Evolutionary conservation across 2,888 invertebrate genomes (phyloP), one percentile per base, ranked within the genome.

Genomic region (Nemotelus pantherinus): DNA sequence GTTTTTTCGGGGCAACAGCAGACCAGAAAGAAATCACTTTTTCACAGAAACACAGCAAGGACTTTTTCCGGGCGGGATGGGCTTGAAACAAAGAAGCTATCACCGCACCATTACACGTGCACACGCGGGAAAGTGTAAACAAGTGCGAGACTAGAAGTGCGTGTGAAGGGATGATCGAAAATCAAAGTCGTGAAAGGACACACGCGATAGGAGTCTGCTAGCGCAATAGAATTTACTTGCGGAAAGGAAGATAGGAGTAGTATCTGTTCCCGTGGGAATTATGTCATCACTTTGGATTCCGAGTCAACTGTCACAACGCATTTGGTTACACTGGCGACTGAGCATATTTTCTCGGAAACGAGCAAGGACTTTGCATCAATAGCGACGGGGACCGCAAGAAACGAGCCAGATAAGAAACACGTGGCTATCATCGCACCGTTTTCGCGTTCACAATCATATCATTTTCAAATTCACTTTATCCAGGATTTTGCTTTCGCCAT

Each of bases 71-170:
- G 25, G 25, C 25, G 25, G 25, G 25, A 25, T 25, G 25, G 25
- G 1, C 25, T 25, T 25, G 25, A 1, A 25, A 25, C 25, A 25
- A 25, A 25, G 25, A 25, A 25, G 1, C 25, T 25, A 25, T 25
- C 25, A 25, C 25, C 25, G 1, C 25, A 25, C 25, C 25, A 25
- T 25, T 45, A 72, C 44, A 68, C 39, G 50, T 4, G 39, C 63
- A 74, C 74, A 48, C 60, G 50, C 63, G 74, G 47, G 53, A 55
- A 41, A 63, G 63, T 63, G 74, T 74, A 74, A 74, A 74, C 74
- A 74, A 74, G 63, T 74, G 41, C 43, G 43, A 74, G 74, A 60
- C 48, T 45, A 41, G 58, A 74, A 10, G n/a, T 25, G 7, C 41
- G 60, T 41, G 7, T 2, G 70, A 53, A 39, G 41, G 47, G 70